Evolutionary conservation across 2,113 vertebrate genomes (phyloP).

Genomic region (Redunca redunca): DNA sequence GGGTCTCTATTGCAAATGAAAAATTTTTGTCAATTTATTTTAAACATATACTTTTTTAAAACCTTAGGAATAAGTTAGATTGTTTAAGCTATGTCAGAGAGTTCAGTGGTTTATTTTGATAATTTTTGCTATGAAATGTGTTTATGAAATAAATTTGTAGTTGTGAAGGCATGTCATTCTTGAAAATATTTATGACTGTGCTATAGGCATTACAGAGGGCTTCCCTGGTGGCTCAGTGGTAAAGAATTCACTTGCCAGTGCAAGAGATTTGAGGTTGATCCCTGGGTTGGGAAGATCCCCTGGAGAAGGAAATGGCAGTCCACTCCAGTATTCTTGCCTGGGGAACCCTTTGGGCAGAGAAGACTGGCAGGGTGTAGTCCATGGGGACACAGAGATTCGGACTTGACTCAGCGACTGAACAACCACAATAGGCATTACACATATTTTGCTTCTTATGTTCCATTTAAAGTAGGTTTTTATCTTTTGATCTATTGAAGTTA

Average conservation of each 20-base stretch:
- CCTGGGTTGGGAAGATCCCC: neutral
- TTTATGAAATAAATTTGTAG: neutral
- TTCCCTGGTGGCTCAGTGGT: neutral
- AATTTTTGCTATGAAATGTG: neutral
- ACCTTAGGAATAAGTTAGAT: neutral
- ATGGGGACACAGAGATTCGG: neutral
- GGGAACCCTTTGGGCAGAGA: neutral
- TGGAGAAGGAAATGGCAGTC: neutral
- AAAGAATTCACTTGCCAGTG: neutral
- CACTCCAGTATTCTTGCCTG: neutral
- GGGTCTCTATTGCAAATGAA: neutral
- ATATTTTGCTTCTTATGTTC: neutral
- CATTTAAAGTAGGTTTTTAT: neutral
- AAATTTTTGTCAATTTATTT: neutral
- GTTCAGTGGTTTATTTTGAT: neutral
- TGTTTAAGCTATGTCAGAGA: neutral
- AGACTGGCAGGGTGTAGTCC: neutral
- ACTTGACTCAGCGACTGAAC: neutral
- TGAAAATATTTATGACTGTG: neutral
- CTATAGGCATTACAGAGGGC: neutral
- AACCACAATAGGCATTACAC: neutral
- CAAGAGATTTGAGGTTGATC: neutral
- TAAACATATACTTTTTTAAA: neutral
- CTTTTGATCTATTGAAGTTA: neutral
- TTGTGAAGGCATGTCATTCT: neutral